These are phyloP conservation scores for Lacanobia oleracea DNA, from an alignment of 2,888 invertebrate genomes.

Conservation along the genomic window DNA sequence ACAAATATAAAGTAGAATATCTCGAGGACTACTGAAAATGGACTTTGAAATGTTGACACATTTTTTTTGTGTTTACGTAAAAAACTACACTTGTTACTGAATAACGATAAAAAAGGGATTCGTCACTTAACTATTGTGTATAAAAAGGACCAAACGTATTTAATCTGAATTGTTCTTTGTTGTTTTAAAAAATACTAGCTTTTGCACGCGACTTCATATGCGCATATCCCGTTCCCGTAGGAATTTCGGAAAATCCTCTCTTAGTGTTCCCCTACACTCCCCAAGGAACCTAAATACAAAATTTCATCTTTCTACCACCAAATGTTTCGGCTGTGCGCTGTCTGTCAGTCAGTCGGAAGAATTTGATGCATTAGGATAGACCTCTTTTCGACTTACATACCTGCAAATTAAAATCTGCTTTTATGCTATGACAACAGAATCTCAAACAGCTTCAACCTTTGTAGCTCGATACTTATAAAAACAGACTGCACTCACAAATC, in stretches of 20 bases:
- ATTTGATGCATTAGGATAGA: too few species aligned
- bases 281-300: too few species aligned
- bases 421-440: not conserved
- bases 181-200: not conserved
- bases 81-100: conserved; percentile 42
- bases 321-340: too few species aligned
- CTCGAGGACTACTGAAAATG: conserved; percentile 74
- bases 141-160: not conserved
- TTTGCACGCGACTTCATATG: too few species aligned
- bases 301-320: too few species aligned
- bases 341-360: too few species aligned
- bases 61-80: conserved; percentile 60
- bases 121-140: conserved; percentile 12
- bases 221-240: too few species aligned
- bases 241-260: too few species aligned
- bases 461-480: not conserved
- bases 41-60: conserved; percentile 76
- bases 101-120: conserved; percentile 14
- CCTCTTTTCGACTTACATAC: not conserved
- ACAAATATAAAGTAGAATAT: conserved; percentile 78
- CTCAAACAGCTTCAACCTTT: not conserved
- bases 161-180: not conserved
- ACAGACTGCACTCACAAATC: not conserved
- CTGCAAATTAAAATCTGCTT: not conserved
- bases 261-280: too few species aligned